Conservation (phyloP, 2,888 invertebrate species). For the Gerris lacustris region DNA sequence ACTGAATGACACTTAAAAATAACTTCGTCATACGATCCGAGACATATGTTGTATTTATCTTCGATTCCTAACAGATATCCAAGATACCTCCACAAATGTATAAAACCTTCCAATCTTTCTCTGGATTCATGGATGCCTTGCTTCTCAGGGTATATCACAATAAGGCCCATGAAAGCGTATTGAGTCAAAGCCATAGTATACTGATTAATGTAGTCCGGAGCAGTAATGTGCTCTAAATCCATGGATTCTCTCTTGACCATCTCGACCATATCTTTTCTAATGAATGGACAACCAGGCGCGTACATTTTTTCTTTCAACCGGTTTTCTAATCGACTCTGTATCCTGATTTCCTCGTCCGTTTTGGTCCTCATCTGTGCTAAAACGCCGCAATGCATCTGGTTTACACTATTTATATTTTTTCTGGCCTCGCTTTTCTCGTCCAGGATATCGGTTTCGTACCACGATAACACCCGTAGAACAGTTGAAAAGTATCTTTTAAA, state of each 20-base stretch:
- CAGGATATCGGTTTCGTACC: constrained; percentile 44
- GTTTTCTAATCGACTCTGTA: neutral
- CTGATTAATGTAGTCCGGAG: constrained; percentile 36
- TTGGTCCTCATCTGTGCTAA: neutral
- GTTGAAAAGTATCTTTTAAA: constrained; percentile 42
- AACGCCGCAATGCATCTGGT: neutral
- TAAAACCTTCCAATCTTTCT: constrained; percentile 39
- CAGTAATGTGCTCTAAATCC: neutral
- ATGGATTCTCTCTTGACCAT: neutral
- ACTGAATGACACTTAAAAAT: constrained; percentile 33
- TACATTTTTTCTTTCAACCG: neutral
- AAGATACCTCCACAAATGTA: constrained; percentile 43
- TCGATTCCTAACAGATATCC: constrained; percentile 42
- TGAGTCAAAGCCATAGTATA: constrained; percentile 44
- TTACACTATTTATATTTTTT: constrained; percentile 38
- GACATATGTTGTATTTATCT: constrained; percentile 38
- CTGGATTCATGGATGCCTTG: constrained; percentile 37
- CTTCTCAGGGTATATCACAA: constrained; percentile 39
- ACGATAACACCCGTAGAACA: constrained; percentile 37
- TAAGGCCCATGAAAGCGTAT: constrained; percentile 41
- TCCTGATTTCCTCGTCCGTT: neutral
- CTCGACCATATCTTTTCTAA: neutral
- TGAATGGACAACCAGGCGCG: neutral
- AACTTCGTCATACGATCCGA: constrained; percentile 35
- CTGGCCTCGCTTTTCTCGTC: constrained; percentile 37